phyloP scores from a whole-genome alignment of 2,888 invertebrate genomes.

The Pterostichus niger region DNA sequence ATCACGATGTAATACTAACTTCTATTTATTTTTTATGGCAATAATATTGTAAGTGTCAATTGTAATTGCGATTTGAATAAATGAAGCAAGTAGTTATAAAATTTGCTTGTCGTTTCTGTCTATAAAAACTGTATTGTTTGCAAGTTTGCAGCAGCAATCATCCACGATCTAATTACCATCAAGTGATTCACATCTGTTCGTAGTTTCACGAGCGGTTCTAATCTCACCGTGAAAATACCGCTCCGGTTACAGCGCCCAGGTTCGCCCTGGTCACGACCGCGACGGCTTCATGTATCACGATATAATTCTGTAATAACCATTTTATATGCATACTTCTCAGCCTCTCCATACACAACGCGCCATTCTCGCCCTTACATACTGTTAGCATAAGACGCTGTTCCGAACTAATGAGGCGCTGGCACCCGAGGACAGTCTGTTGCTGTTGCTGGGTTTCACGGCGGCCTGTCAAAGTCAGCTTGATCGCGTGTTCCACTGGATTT shows the following conservation, averaged over 20 bases:
- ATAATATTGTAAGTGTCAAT: too few relatives aligned
- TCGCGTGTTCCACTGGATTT: conserved; percentile 30
- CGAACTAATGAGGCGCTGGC: conserved; percentile 16
- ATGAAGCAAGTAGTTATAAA: too few relatives aligned
- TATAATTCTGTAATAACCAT: conserved; percentile 65
- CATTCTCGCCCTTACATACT: background rate
- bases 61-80: too few relatives aligned
- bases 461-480: conserved; percentile 34
- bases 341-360: conserved; percentile 16
- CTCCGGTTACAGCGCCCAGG: conserved; percentile 40
- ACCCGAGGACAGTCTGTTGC: conserved; percentile 33
- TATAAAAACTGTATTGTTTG: background rate
- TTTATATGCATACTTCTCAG: conserved; percentile 66
- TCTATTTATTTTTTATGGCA: too few relatives aligned
- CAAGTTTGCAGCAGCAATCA: background rate
- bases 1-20: too few relatives aligned
- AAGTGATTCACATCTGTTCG: conserved; percentile 25
- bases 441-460: background rate
- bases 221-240: conserved; percentile 51
- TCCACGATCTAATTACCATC: conserved; percentile 14
- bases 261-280: conserved; percentile 59
- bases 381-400: background rate
- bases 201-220: conserved; percentile 60
- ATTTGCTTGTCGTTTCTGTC: too few relatives aligned
- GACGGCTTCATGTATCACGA: conserved; percentile 64